Base-by-base conservation (phyloP, 2,888 invertebrate genomes). In the Galerucella nymphaeae region DNA sequence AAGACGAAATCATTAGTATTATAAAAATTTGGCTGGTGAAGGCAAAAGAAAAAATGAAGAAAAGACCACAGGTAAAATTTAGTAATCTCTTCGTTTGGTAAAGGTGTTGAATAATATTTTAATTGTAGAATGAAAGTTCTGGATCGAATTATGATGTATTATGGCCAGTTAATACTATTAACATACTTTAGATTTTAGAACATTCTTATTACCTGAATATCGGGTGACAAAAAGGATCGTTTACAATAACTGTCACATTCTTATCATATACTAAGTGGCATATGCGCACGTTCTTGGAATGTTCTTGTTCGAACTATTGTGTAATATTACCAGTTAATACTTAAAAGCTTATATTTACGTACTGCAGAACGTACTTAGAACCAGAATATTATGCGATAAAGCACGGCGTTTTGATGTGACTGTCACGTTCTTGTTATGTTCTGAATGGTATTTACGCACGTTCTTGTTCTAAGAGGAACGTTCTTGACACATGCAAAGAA, bases 351-450 rank as follows among this genome's bases (percentile, higher is more conserved):
- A 42, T 42, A 10, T 42, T 42, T 42, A 13, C 42, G 13, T 42
- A 42, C 42, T 42, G 11, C 42, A 42, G 11, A 42, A 42, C 13
- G 13, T 42, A 4, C 48, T 48, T 48, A n/a, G 48, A n/a, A 48
- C n/a, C n/a, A n/a, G 48, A 48, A 48, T 48, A 48, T 48, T n/a
- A 48, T n/a, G 48, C n/a, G n/a, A 48, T 48, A n/a, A n/a, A n/a
- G n/a, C n/a, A 48, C 48, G 13, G 48, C 48, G 14, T 48, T 48
- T 48, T 48, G 48, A 48, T 48, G 48, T 48, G n/a, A 48, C 48
- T n/a, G n/a, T 48, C 48, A 48, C 48, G n/a, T 48, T 48, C n/a
- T 13, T 48, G 6, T 48, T n/a, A 48, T 48, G 48, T 13, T n/a
- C 42, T 42, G 42, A 48, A 13, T 48, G 48, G n/a, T 48, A 48